Conservation (phyloP, 2,888 invertebrate genomes). For the Ceriagrion tenellum region DNA sequence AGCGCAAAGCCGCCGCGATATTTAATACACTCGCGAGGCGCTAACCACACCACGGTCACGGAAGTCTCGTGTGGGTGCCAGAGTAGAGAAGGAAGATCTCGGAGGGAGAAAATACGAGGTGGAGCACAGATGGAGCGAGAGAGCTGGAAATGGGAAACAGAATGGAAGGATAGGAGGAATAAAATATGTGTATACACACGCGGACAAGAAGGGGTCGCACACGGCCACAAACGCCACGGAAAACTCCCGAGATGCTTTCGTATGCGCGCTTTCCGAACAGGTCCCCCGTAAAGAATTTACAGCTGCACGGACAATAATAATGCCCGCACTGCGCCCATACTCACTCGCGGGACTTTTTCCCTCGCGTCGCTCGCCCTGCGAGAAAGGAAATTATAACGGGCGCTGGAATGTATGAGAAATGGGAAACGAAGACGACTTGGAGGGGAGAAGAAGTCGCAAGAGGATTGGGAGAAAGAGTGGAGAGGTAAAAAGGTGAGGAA, state of each 20-base stretch:
- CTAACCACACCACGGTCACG: not conserved
- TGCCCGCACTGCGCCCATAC: not conserved
- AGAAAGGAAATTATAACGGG: not conserved
- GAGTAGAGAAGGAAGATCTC: conserved; percentile 26
- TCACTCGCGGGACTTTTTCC: not conserved
- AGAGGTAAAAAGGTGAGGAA: not conserved
- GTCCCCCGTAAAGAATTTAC: conserved; percentile 54
- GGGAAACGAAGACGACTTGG: not conserved
- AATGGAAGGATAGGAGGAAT: not conserved
- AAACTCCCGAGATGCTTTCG: not conserved
- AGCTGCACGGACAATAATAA: conserved; percentile 46
- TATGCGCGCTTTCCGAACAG: conserved; percentile 23
- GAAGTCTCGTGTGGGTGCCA: conserved; percentile 24
- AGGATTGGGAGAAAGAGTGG: not conserved
- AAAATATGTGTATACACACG: conserved; percentile 13
- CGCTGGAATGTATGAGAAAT: not conserved
- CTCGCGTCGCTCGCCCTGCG: not conserved
- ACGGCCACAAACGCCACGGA: not conserved
- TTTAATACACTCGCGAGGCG: conserved; percentile 16
- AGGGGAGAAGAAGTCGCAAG: not conserved
- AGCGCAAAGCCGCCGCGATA: not conserved
- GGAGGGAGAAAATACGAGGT: not conserved
- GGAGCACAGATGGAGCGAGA: not conserved
- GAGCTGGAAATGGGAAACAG: not conserved
- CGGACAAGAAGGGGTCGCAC: not conserved